Conservation (phyloP, 2,888 invertebrate genomes). For the Epinotia nisella region DNA sequence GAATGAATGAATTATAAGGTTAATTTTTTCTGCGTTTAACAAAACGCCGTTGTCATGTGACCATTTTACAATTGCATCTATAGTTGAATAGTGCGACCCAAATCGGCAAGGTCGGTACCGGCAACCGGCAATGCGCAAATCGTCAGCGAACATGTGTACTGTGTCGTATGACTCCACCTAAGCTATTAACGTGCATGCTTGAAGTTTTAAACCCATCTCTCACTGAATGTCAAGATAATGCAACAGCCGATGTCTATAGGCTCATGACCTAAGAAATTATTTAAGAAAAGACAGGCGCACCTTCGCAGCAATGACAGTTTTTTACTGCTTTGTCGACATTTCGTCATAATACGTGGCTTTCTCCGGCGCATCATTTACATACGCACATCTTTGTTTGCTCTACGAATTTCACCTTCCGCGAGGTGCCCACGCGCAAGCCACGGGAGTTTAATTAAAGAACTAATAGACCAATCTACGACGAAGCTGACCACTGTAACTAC, state of each 20-base stretch:
- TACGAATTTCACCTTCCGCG: constrained; percentile 72
- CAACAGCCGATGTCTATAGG: constrained; percentile 12
- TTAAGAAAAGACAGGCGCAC: constrained; percentile 54
- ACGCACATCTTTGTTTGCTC: constrained; percentile 76
- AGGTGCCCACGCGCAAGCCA: constrained; percentile 47
- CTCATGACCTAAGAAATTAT: constrained; percentile 39
- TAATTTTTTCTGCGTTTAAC: too few relatives aligned
- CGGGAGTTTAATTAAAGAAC: constrained; percentile 48
- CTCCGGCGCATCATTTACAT: constrained; percentile 75
- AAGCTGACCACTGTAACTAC: neutral
- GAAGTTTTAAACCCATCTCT: neutral
- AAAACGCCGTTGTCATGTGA: too few relatives aligned
- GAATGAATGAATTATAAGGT: too few relatives aligned
- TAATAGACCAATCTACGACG: constrained; percentile 24
- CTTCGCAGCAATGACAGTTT: constrained; percentile 59
- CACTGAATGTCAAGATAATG: constrained; percentile 29
- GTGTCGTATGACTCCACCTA: too few relatives aligned
- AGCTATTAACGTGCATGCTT: too few relatives aligned
- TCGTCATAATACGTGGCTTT: constrained; percentile 74
- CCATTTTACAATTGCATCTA: too few relatives aligned
- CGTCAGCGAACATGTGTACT: too few relatives aligned
- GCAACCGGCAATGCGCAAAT: too few relatives aligned
- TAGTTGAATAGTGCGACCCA: too few relatives aligned
- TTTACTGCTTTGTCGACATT: constrained; percentile 69
- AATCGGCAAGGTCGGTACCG: too few relatives aligned